These are phyloP conservation scores for Drosophila eugracilis DNA, from an alignment of 1,140 invertebrate genomes.

Conservation along the genomic window DNA sequence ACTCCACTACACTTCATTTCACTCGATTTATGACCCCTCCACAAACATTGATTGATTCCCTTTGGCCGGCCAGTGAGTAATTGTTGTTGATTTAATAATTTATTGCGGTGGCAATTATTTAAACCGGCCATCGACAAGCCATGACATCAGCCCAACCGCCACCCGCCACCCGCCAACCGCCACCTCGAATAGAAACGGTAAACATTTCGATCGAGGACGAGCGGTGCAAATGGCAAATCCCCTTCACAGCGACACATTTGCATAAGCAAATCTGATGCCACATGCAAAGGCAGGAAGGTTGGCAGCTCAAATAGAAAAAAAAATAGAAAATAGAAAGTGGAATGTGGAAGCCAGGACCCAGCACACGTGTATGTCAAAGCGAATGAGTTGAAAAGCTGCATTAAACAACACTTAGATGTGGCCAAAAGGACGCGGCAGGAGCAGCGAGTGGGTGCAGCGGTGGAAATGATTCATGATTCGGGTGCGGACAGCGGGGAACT, in stretches of 20 bases:
- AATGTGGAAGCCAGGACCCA: constrained; percentile 2
- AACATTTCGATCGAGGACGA: constrained; percentile 30
- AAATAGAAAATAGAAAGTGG: constrained; percentile 7
- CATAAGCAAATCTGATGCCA: constrained; percentile 66
- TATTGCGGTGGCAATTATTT: constrained; percentile 72
- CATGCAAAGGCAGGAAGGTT: constrained; percentile 15
- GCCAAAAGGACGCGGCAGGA: constrained; percentile 12
- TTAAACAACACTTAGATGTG: constrained; percentile 67
- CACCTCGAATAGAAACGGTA: constrained; percentile 38
- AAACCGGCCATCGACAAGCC: constrained; percentile 45
- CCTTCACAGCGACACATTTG: constrained; percentile 54
- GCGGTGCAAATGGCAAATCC: constrained; percentile 53
- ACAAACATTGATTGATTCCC: constrained; percentile 66
- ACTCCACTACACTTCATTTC: constrained; percentile 30
- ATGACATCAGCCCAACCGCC: constrained; percentile 68
- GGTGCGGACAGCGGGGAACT: constrained; percentile 56
- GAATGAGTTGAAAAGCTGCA: constrained; percentile 66
- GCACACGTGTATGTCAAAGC: constrained; percentile 32
- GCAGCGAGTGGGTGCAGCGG: constrained; percentile 52
- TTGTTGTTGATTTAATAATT: constrained; percentile 83
- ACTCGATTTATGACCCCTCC: constrained; percentile 25
- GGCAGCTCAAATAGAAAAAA: not conserved
- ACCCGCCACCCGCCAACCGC: too few species aligned
- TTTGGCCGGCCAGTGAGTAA: constrained; percentile 63
- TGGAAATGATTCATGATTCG: constrained; percentile 77